A percentile compares a stretch with the other conserved stretches of the same genome.
phyloP scores from a whole-genome alignment of 2,797 vertebrate genomes.

The Falco peregrinus region DNA sequence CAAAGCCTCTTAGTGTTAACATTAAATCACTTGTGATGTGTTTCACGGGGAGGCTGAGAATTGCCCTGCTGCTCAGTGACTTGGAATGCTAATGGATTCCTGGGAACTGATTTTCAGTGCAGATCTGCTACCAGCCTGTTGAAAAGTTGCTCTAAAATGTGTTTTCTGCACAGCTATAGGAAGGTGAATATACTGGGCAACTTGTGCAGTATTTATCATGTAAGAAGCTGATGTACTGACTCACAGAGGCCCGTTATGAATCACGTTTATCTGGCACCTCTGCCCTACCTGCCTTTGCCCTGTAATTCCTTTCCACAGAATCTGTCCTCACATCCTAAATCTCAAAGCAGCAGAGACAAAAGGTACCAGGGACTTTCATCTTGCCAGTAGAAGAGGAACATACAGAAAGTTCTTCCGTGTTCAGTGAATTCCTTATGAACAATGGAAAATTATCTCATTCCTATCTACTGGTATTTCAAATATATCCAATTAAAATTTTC shows the following conservation, averaged over 20 bases:
- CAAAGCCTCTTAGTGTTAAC: background rate
- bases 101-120: background rate
- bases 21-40: background rate
- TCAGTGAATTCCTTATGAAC: background rate
- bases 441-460: background rate
- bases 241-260: background rate
- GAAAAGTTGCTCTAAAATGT: background rate
- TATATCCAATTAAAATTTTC: background rate
- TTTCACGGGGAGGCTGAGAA: background rate
- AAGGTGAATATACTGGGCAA: background rate
- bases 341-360: background rate
- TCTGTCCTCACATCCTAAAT: background rate
- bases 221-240: background rate
- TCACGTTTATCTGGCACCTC: background rate
- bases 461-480: background rate
- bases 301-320: background rate
- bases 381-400: background rate
- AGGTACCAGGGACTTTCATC: background rate
- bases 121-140: background rate
- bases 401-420: background rate
- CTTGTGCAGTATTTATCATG: background rate
- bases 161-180: background rate
- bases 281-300: background rate
- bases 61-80: background rate
- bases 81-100: constrained; percentile 6